Base-by-base conservation (phyloP, 2,888 invertebrate species). In the Lochmaea crataegi region DNA sequence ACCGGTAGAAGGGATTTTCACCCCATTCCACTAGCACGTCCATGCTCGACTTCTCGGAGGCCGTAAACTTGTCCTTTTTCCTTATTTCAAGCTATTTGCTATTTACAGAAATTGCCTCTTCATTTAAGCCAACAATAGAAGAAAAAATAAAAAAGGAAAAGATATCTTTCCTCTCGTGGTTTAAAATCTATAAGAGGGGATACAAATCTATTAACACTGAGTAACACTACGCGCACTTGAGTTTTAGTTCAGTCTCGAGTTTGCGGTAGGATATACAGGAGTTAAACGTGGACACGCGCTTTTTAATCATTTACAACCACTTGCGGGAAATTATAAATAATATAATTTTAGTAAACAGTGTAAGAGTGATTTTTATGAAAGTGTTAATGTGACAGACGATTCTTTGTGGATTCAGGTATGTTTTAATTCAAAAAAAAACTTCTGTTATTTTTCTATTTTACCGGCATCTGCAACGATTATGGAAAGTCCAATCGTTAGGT, bases 181-280 rank as follows among this genome's bases (percentile, higher is more conserved):
- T 68, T 51, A 22, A 26, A 41, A 18, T 22, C 16, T 53, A 7
- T 61, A 61, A 57, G 70, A 16, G 70, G 70, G 70, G 70, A 64
- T 70, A 70, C 60, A 65, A 64, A 42, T 70, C 64, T 70, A 70
- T 69, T 69, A 70, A 64, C 53, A 63, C 18, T 18, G 26, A 53
- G 12, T 64, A 56, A 48, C 41, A 64, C 26, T 12, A 64, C 65
- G 75, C 75, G 72, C 66, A 58, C 48, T 45, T 69, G 16, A 72
- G 63, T 65, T 71, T 75, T 64, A 75, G 69, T 74, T 65, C 58
- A 67, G 65, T 68, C 53, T 65, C 38, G 71, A 71, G 38, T 53
- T 63, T 12, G 51, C 16, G 60, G 45, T 68, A 68, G 68, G 71
- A 32, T 12, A 16, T 14, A 38, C 1, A 4, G 22, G 51, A 32